Conservation (phyloP, 37 sponge, comb jelly and placozoan species). For the Chondrilla cf. caribensis region DNA sequence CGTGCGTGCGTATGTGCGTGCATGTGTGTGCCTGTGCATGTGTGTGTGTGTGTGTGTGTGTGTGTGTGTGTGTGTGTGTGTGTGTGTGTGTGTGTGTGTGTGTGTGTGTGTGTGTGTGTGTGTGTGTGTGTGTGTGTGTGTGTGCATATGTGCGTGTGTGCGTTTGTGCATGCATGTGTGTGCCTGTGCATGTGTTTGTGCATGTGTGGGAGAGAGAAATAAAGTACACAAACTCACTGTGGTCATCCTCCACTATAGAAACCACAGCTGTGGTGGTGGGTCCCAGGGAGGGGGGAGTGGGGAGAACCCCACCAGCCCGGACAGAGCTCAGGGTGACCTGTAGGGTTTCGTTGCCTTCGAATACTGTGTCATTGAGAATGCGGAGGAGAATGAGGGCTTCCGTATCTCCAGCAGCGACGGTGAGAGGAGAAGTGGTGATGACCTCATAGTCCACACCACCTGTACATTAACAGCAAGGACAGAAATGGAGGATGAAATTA, state of each 20-base stretch:
- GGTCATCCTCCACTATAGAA: constrained; percentile 5
- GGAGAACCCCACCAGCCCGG: not conserved
- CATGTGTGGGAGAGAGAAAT: too few relatives aligned
- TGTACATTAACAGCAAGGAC: not conserved
- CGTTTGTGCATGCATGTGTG: too few relatives aligned
- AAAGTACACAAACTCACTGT: too few relatives aligned
- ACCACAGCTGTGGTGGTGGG: not conserved
- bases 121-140: too few relatives aligned
- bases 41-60: too few relatives aligned
- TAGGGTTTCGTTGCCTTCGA: constrained; percentile 16
- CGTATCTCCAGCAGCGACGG: not conserved
- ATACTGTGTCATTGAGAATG: constrained; percentile 6
- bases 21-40: too few relatives aligned
- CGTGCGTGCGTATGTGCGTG: too few relatives aligned
- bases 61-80: too few relatives aligned
- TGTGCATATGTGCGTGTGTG: too few relatives aligned
- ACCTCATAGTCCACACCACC: not conserved
- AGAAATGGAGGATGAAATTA: not conserved
- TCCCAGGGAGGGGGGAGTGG: not conserved
- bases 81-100: too few relatives aligned
- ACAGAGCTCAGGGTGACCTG: not conserved
- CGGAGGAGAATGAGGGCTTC: not conserved
- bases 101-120: too few relatives aligned
- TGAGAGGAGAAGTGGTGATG: not conserved
- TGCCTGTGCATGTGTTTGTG: too few relatives aligned